Evolutionary conservation across 2,797 vertebrate genomes (phyloP), one percentile per base, ranked within the genome.

Genomic region (Gymnoscopelus braueri): DNA sequence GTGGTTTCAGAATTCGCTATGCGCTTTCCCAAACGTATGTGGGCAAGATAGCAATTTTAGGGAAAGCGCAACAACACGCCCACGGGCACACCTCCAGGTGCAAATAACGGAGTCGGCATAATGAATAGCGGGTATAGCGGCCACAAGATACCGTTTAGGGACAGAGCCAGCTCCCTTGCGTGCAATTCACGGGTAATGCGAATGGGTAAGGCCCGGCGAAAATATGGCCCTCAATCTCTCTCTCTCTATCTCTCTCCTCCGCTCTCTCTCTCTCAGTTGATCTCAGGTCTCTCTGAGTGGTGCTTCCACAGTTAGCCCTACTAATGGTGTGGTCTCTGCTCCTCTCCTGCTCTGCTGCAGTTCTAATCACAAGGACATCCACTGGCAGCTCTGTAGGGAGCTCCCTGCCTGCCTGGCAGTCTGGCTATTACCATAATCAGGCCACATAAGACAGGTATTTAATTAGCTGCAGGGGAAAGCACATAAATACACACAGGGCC

Each of bases 281-380:
- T 80, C 78, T 77, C 3, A 64, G 65, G 54, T 48, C 63, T 73
- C 68, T 63, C 69, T 12, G 75, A 79, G 77, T 66, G 61, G 15
- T n/a, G 73, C 77, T 55, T 61, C 76, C 72, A 69, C 82, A 80
- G 81, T 79, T 82, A 84, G 74, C 74, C 68, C 79, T 59, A 59
- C 68, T 84, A 85, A 88, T 89, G 84, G 80, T 80, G 76, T 71
- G 63, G 68, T 85, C 77, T 72, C 78, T 52, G 72, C 74, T 72
- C 60, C 29, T 76, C 65, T 77, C 59, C 60, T 58, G 66, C 69
- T 72, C 86, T 65, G 71, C 67, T 62, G 62, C 75, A 51, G 70
- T 81, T 77, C 73, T 87, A 87, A 90, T 90, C 87, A 84, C 88
- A 89, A 91, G 89, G 89, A 90, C 83, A 81, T 88, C 84, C 80